Evolutionary conservation across 2,113 vertebrate genomes (phyloP).

Genomic region (Petrocephalus microphthalmus): DNA sequence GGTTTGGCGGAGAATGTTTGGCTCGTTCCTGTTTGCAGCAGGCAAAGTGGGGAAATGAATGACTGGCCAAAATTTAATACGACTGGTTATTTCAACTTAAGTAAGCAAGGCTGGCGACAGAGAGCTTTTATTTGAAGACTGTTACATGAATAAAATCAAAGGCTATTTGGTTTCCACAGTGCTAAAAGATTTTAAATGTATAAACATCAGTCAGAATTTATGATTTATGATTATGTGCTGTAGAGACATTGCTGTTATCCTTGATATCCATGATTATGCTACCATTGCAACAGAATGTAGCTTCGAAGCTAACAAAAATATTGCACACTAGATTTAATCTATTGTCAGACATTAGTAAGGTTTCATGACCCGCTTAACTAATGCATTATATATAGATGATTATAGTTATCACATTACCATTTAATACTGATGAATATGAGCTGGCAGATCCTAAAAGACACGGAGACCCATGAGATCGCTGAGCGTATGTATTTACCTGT

Average conservation of each 20-base stretch:
- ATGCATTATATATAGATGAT: neutral
- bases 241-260: neutral
- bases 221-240: neutral
- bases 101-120: neutral
- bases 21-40: neutral
- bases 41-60: neutral
- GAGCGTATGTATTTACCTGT: neutral
- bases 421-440: neutral
- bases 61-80: neutral
- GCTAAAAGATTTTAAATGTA: neutral
- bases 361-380: neutral
- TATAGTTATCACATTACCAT: neutral
- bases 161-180: neutral
- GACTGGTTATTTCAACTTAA: neutral
- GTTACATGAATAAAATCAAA: neutral
- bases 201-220: neutral
- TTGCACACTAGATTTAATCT: neutral
- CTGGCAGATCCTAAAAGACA: neutral
- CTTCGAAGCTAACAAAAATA: neutral
- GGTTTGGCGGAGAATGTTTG: neutral
- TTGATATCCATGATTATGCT: neutral
- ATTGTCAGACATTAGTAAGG: neutral
- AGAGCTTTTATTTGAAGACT: neutral
- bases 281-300: neutral
- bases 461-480: neutral